phyloP scores from a whole-genome alignment of 2,797 vertebrate species.

The Hydrolagus colliei region DNA sequence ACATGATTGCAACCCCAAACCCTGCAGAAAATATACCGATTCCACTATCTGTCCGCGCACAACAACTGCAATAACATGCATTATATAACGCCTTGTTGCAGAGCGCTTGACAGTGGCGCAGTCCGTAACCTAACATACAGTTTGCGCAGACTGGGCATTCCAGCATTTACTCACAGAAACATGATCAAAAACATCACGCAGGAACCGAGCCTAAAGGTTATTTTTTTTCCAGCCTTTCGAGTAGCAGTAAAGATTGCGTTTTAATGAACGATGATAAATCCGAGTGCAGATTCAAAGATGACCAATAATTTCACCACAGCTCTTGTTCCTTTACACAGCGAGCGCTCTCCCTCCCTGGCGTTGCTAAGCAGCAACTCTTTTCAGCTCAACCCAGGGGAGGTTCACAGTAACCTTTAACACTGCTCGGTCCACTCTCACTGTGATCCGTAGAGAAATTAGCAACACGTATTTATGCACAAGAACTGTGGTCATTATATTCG shows the following conservation, averaged over 20 bases:
- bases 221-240: neutral
- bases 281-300: neutral
- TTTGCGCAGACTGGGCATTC: too few relatives aligned
- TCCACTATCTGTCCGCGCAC: too few relatives aligned
- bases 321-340: neutral
- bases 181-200: neutral
- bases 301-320: neutral
- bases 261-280: neutral
- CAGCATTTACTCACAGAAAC: too few relatives aligned
- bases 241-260: neutral
- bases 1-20: too few relatives aligned
- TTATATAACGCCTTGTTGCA: too few relatives aligned
- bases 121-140: too few relatives aligned
- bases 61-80: too few relatives aligned
- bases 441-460: neutral
- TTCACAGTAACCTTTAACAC: neutral
- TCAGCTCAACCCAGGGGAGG: too few relatives aligned
- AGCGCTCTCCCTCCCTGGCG: neutral
- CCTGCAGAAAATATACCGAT: too few relatives aligned
- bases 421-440: neutral
- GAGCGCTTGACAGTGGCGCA: too few relatives aligned
- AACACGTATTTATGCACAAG: neutral
- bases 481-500: neutral
- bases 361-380: neutral
- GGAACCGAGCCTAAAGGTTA: neutral